These are phyloP conservation scores for Acholoe squamosa DNA, from an alignment of 2,888 invertebrate genomes.

Conservation along the genomic window DNA sequence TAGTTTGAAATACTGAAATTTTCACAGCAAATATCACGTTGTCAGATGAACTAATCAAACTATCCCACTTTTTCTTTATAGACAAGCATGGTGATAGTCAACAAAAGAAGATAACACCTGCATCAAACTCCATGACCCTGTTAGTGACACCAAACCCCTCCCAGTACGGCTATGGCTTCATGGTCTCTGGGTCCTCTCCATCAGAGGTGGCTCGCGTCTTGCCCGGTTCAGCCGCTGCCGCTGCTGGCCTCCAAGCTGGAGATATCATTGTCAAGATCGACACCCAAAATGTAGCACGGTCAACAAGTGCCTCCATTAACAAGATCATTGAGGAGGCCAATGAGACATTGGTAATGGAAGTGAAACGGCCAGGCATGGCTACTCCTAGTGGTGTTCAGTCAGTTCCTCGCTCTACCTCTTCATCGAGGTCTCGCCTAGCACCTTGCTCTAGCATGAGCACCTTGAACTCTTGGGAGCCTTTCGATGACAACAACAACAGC, in stretches of 20 bases:
- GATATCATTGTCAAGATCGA: slow-evolving; percentile 81
- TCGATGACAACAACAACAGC: slow-evolving; percentile 51
- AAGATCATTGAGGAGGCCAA: slow-evolving; percentile 74
- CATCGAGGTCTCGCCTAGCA: slow-evolving; percentile 59
- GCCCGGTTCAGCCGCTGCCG: slow-evolving; percentile 78
- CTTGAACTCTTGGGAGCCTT: slow-evolving; percentile 63
- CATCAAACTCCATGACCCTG: slow-evolving; percentile 37
- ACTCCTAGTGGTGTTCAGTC: not conserved
- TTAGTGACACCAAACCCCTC: slow-evolving; percentile 49
- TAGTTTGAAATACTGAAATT: no score
- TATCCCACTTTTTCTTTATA: not conserved
- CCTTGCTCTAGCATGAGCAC: slow-evolving; percentile 66
- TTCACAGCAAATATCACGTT: no score
- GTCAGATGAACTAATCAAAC: no score
- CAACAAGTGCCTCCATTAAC: slow-evolving; percentile 80
- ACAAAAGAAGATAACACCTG: not conserved
- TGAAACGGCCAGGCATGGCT: not conserved
- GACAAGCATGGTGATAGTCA: not conserved
- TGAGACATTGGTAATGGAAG: slow-evolving; percentile 50
- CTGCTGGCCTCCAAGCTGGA: slow-evolving; percentile 78
- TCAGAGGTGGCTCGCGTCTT: slow-evolving; percentile 17
- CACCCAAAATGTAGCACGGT: slow-evolving; percentile 81
- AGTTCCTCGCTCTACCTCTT: slow-evolving; percentile 44
- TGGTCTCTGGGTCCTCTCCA: slow-evolving; percentile 41
- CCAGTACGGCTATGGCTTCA: slow-evolving; percentile 51